Base-by-base conservation (phyloP, 2,888 invertebrate genomes). In the Drosophila quasianomalipes region DNA sequence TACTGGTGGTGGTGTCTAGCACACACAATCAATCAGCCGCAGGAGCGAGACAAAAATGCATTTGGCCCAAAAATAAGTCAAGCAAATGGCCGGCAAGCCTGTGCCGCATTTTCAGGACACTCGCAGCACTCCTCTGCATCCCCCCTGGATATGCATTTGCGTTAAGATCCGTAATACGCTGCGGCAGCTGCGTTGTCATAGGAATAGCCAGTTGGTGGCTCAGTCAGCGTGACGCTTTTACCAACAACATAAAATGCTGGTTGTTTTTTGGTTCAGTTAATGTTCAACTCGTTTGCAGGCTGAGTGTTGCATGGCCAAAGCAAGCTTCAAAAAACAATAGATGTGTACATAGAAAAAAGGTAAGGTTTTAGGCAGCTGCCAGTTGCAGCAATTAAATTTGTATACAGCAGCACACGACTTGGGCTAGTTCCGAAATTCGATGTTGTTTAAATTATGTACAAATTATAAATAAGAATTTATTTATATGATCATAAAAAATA, bases 181-280 rank as follows among this genome's bases (percentile, higher is more conserved):
- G 39, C 7, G 64, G 69, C 79, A 82, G 83, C 75, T 82, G 82
- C 51, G 61, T 71, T 72, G 72, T 70, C 79, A 81, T 79, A 79
- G 81, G 52, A 68, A 81, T 63, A 47, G 26, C 26, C 65, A 57
- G 58, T 54, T 61, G 65, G 31, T 35, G 59, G 79, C 70, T 68
- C 74, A 74, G 59, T 31, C 26, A 70, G 47, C 79, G 79, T 89
- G 79, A 76, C 85, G 76, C 60, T 79, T 68, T 73, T 19, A 31
- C 68, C 57, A 49, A 39, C 14, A 60, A 53, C 14, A 2, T 26
- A 35, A 16, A 39, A 7, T 39, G 22, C 26, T 47, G 12, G 14
- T 22, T 47, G 16, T 4, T 4, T 62, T 14, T 28, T 30, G 35
- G 26, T 63, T 69, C 39, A 35, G 62, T 73, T 41, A n/a, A 37